Evolutionary conservation across 1,140 invertebrate species (phyloP).

Genomic region (Hormaphis cornu): DNA sequence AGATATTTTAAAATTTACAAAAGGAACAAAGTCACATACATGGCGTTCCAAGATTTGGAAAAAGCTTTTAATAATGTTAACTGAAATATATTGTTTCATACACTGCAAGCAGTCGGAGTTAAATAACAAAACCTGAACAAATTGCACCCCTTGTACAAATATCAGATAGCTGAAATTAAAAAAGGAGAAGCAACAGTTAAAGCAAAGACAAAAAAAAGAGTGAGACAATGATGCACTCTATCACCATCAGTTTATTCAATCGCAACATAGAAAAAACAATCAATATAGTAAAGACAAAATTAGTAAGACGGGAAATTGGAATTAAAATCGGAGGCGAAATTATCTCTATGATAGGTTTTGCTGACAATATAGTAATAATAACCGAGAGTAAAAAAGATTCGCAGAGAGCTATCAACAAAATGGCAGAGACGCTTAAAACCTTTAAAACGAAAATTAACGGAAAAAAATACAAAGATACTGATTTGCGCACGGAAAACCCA

Average conservation of each 20-base stretch:
- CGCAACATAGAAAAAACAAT: neutral
- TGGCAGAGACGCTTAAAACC: neutral
- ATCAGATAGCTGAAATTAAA: neutral
- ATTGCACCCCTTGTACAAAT: conserved; percentile 24
- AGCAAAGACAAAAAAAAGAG: neutral
- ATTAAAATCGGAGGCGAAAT: conserved; percentile 13
- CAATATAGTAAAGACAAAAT: conserved; percentile 3
- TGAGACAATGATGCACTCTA: conserved; percentile 3
- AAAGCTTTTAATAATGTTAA: conserved; percentile 32
- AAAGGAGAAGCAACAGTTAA: neutral
- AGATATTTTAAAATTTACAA: no score
- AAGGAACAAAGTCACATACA: conserved; percentile 34
- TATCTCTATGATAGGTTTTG: conserved; percentile 9
- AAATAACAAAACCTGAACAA: conserved; percentile 18
- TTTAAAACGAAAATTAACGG: conserved; percentile 28
- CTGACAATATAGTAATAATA: conserved; percentile 14
- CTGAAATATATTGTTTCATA: conserved; percentile 31
- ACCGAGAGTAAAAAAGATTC: neutral
- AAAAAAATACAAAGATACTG: conserved; percentile 1
- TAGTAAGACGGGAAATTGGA: neutral
- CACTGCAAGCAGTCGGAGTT: conserved; percentile 30
- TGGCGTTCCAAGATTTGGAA: conserved; percentile 24
- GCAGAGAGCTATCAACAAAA: neutral
- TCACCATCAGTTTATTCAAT: neutral
- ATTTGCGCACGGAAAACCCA: neutral